phyloP scores from a whole-genome alignment of 2,113 vertebrate genomes.

The Spea multiplicata region DNA sequence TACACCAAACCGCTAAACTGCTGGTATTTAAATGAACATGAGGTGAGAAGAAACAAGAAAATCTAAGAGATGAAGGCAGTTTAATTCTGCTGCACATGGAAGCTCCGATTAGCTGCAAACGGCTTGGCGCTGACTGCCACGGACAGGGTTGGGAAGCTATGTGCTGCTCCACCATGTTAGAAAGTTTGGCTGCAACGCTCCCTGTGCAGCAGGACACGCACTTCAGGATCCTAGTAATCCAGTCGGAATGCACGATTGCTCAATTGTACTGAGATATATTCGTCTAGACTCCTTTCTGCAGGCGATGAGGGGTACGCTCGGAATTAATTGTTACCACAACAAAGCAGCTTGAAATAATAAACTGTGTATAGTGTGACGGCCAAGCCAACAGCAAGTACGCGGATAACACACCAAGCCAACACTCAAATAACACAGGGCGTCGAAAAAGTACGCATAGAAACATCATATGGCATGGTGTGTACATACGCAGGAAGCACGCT shows the following conservation, averaged over 20 bases:
- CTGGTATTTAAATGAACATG: too few relatives aligned
- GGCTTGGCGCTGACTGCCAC: too few relatives aligned
- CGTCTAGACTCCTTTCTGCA: not conserved
- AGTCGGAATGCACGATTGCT: not conserved
- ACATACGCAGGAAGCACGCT: too few relatives aligned
- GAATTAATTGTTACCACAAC: conserved; percentile 21
- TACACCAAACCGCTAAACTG: too few relatives aligned
- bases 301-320: not conserved
- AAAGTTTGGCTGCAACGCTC: not conserved
- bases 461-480: too few relatives aligned
- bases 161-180: too few relatives aligned
- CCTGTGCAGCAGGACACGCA: not conserved
- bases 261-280: not conserved
- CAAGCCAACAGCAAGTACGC: conserved; percentile 17
- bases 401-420: conserved; percentile 28
- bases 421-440: not conserved
- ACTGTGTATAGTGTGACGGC: conserved; percentile 32
- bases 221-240: not conserved
- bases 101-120: too few relatives aligned
- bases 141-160: too few relatives aligned
- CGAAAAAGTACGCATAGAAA: too few relatives aligned
- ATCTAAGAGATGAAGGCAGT: too few relatives aligned
- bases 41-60: too few relatives aligned
- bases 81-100: too few relatives aligned
- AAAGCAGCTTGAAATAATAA: conserved; percentile 38